Evolutionary conservation across 2,113 vertebrate genomes (phyloP).

Genomic region (Sylvietta virens): DNA sequence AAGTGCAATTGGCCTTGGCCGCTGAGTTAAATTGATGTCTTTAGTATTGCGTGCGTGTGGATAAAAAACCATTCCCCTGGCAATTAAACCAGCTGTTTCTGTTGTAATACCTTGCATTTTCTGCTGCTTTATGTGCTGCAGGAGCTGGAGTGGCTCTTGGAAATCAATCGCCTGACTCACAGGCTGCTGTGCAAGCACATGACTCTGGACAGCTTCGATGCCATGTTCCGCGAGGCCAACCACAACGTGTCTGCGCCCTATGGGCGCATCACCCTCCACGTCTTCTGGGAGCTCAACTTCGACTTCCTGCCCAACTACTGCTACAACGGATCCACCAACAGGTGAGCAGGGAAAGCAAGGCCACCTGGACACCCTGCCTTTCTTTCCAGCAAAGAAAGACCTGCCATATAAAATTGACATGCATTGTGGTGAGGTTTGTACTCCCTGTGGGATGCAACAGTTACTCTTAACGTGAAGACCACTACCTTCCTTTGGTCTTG

Average conservation of each 20-base stretch:
- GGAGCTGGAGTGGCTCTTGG: slow-evolving; percentile 97
- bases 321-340: slow-evolving; percentile 98
- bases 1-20: neutral
- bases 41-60: neutral
- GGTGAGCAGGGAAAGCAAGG: slow-evolving; percentile 67
- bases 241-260: slow-evolving; percentile 99
- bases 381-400: neutral
- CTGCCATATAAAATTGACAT: neutral
- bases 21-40: neutral
- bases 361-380: neutral
- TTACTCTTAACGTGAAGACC: neutral
- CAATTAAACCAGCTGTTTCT: neutral
- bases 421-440: neutral
- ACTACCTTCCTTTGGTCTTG: neutral
- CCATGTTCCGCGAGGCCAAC: slow-evolving; percentile 99
- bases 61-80: neutral
- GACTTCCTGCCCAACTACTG: slow-evolving; percentile 99
- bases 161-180: slow-evolving; percentile 96
- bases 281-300: slow-evolving; percentile 99
- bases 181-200: slow-evolving; percentile 94
- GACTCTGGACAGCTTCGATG: slow-evolving; percentile 98
- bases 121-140: slow-evolving; percentile 49
- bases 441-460: neutral
- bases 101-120: neutral
- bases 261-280: slow-evolving; percentile 95